These are phyloP conservation scores for Aratinga solstitialis DNA, from an alignment of 2,797 vertebrate species.

Conservation along the genomic window DNA sequence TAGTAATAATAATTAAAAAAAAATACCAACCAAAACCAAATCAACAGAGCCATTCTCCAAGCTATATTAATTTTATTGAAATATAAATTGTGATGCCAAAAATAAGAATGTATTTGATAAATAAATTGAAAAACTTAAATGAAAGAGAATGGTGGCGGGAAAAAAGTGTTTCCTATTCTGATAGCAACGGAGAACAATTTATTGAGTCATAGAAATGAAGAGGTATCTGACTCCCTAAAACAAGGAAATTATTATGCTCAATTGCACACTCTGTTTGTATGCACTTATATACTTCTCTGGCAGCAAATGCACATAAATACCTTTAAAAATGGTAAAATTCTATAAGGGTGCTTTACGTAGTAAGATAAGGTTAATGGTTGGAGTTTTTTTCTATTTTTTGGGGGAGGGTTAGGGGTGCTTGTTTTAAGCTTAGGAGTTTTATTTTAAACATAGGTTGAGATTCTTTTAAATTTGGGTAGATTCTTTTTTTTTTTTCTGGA, in stretches of 20 bases:
- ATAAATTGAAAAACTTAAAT: neutral
- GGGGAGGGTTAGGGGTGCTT: neutral
- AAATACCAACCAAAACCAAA: neutral
- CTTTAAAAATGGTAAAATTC: neutral
- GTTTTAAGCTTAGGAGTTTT: neutral
- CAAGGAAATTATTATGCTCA: neutral
- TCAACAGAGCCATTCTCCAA: neutral
- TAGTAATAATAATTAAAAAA: neutral
- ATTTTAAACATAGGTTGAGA: neutral
- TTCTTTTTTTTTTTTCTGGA: neutral
- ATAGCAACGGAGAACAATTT: neutral
- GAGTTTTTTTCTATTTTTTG: fast-evolving
- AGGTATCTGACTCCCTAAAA: neutral
- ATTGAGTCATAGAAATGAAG: neutral
- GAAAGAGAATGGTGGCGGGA: fast-evolving
- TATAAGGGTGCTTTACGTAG: neutral
- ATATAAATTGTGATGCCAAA: neutral
- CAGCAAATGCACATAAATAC: neutral
- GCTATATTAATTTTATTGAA: neutral
- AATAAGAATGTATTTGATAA: neutral
- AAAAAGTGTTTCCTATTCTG: neutral
- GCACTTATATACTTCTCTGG: neutral
- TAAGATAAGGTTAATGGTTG: neutral
- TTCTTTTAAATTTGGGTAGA: neutral
- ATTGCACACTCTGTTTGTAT: neutral